phyloP scores from a whole-genome alignment of 2,113 vertebrate genomes.

The Corythoichthys intestinalis region DNA sequence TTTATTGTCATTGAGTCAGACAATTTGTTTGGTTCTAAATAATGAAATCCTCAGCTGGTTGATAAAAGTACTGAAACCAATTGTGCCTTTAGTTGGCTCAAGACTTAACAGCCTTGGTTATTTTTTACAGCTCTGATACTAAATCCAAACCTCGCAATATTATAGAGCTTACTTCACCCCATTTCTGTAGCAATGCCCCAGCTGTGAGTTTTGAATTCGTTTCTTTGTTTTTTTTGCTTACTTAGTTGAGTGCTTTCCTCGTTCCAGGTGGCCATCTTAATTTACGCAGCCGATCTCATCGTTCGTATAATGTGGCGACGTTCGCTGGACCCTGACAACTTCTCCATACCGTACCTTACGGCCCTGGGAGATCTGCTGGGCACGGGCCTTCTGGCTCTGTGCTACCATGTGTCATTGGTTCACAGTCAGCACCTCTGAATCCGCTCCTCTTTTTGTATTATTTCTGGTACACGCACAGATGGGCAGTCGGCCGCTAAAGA shows the following conservation, averaged over 20 bases:
- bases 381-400: slow-evolving; percentile 85
- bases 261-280: slow-evolving; percentile 83
- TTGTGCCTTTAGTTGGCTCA: neutral
- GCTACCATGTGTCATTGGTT: slow-evolving; percentile 75
- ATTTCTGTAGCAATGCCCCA: neutral
- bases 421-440: slow-evolving; percentile 52
- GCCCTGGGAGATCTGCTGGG: slow-evolving; percentile 92
- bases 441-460: neutral
- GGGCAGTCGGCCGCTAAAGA: neutral
- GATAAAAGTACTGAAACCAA: neutral
- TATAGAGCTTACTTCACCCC: neutral
- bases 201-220: neutral
- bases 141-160: neutral
- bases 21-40: neutral
- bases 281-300: slow-evolving; percentile 86
- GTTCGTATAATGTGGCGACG: slow-evolving; percentile 85
- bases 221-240: neutral
- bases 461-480: neutral
- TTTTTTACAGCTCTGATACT: neutral
- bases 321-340: slow-evolving; percentile 89
- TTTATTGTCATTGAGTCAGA: neutral
- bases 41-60: neutral
- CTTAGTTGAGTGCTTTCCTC: slow-evolving; percentile 3
- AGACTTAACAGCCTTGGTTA: neutral
- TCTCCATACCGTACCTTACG: slow-evolving; percentile 96